Percentiles rank a stretch among this genome's conserved stretches.
These are phyloP conservation scores for Coremacera marginata DNA, from an alignment of 2,888 invertebrate species.

Conservation along the genomic window DNA sequence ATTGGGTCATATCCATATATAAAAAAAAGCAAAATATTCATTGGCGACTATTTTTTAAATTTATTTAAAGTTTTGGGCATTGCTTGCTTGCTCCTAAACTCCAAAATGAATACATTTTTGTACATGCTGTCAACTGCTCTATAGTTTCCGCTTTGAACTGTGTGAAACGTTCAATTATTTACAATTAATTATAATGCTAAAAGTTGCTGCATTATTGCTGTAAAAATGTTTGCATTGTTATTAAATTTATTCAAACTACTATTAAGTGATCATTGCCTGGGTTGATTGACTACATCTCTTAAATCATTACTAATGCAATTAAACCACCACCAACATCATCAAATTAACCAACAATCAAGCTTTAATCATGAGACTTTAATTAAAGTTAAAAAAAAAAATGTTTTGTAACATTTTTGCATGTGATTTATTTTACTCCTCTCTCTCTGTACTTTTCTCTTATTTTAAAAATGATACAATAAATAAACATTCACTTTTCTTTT, in stretches of 20 bases:
- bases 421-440: not conserved
- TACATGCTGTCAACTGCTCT: no score
- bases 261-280: not conserved
- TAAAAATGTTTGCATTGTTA: slow-evolving; percentile 18
- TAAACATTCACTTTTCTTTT: not conserved
- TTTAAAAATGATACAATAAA: not conserved
- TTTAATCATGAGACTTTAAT: not conserved
- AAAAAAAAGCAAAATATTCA: no score
- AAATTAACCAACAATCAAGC: not conserved
- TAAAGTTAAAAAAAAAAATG: not conserved
- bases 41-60: no score
- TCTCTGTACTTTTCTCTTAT: not conserved
- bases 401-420: not conserved
- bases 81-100: no score
- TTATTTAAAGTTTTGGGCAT: no score
- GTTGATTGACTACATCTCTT: not conserved
- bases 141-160: no score
- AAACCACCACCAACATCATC: not conserved
- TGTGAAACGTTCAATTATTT: no score
- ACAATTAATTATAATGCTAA: no score
- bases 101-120: no score
- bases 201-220: slow-evolving; percentile 1
- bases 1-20: no score
- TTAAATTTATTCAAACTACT: not conserved
- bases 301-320: not conserved